Evolutionary conservation across 2,797 vertebrate species (phyloP).

Genomic region (Alosa sapidissima): DNA sequence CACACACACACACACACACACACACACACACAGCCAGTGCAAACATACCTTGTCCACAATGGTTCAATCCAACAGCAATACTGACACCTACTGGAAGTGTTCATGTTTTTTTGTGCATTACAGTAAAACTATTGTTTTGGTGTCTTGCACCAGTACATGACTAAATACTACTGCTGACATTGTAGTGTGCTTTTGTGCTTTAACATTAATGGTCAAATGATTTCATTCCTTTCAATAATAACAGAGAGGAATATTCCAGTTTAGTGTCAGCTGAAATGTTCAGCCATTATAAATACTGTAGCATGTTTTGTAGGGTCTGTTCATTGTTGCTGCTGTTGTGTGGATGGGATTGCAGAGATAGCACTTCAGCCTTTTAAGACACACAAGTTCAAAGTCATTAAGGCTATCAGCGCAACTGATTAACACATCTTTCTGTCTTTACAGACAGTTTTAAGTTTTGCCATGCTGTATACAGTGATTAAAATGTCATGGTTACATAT

Average conservation of each 20-base stretch:
- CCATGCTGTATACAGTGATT: too few relatives aligned
- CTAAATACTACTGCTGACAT: background rate
- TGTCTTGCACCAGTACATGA: background rate
- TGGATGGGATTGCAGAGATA: too few relatives aligned
- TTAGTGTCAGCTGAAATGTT: background rate
- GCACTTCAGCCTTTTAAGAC: too few relatives aligned
- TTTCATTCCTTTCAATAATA: background rate
- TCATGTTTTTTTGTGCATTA: background rate
- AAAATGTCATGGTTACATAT: too few relatives aligned
- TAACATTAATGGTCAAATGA: background rate
- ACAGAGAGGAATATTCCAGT: background rate
- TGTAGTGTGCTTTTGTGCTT: background rate
- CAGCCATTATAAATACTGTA: background rate
- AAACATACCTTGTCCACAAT: background rate
- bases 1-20: background rate
- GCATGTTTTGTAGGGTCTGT: too few relatives aligned
- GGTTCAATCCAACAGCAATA: conserved; percentile 70
- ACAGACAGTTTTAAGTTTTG: too few relatives aligned
- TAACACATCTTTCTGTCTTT: too few relatives aligned
- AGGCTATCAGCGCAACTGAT: too few relatives aligned
- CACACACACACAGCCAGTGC: background rate
- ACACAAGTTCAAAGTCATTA: too few relatives aligned
- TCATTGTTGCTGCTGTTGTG: too few relatives aligned
- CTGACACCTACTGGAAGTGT: conserved; percentile 73
- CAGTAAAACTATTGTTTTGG: background rate